Evolutionary conservation across 2,888 invertebrate genomes (phyloP), one percentile per base, ranked within the genome.

Genomic region (Drosophila pseudotakahashii): DNA sequence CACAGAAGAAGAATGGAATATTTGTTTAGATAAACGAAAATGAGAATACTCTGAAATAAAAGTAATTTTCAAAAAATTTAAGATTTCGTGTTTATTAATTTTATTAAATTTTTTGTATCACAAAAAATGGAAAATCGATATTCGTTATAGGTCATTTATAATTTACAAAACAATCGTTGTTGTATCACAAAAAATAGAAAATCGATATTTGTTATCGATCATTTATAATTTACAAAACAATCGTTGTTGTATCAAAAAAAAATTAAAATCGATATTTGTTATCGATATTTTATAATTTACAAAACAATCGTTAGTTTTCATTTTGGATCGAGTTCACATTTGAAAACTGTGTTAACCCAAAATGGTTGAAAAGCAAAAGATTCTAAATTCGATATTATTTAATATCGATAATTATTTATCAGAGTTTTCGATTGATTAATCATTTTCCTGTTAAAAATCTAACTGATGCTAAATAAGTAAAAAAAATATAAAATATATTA

Each of bases 1-100:
- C 9, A 23, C 19, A n/a, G 44, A 47, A 55, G 16, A 36, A 13
- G 23, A 36, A 19, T 30, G 19, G 39, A 58, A 6, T 47, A 30
- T 26, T 30, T n/a, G 26, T 2, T 47, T 10, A 16, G 48, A 16
- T 48, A 11, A 3, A 32, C 30, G n/a, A 30, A 30, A 13, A 30
- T 30, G 9, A 13, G 11, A 16, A 34, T 48, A 34, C 48, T 16
- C 48, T 48, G 13, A 1, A 16, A 2, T 26, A 26, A 26, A 45
- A 19, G 19, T 6, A 11, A 11, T 19, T 42, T 11, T 0, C 14
- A 2, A 14, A 14, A 3, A 14, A 3, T n/a, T 3, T 9, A 19
- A 4, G 23, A 36, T 36, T 36, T 36, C 0, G 13, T 11, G 2
- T 36, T 7, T 7, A 30, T 30, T 7, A 7, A 26, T 26, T 26